These are phyloP conservation scores for Climacteris rufus DNA, from an alignment of 2,113 vertebrate species.

Conservation along the genomic window DNA sequence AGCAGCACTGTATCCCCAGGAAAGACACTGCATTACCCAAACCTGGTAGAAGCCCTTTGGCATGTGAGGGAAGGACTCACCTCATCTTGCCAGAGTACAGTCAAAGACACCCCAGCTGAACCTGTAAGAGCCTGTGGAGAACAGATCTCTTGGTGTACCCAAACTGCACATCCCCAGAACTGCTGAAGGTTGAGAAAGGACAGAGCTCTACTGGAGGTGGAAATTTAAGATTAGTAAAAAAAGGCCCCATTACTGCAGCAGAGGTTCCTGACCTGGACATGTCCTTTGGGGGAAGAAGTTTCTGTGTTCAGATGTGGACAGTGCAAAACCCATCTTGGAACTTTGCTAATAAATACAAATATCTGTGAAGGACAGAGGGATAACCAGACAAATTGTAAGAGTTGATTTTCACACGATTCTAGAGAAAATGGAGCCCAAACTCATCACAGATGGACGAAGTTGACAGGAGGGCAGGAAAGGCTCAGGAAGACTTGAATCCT, in stretches of 20 bases:
- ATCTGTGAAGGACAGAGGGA: background rate
- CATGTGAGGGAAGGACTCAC: background rate
- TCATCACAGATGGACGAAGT: background rate
- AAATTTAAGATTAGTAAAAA: background rate
- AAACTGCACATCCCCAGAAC: background rate
- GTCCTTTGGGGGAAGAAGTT: accelerated
- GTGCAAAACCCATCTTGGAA: background rate
- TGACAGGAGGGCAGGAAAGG: background rate
- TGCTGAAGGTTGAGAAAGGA: background rate
- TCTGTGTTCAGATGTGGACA: accelerated
- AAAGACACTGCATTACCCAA: background rate
- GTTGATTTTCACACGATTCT: background rate
- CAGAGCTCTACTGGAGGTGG: background rate
- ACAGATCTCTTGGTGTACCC: background rate
- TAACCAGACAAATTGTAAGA: background rate
- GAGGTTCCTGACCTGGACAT: background rate
- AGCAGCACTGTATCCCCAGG: accelerated
- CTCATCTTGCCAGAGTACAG: background rate
- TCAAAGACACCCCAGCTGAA: background rate
- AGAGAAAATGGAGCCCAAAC: background rate
- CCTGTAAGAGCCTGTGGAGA: background rate
- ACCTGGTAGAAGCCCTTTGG: background rate
- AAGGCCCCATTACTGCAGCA: background rate
- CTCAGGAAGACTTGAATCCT: background rate
- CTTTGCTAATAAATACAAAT: background rate